Percentiles rank a stretch among this genome's conserved stretches.
Conservation (phyloP, 2,888 invertebrate species). For the Tanytarsus gracilentus region DNA sequence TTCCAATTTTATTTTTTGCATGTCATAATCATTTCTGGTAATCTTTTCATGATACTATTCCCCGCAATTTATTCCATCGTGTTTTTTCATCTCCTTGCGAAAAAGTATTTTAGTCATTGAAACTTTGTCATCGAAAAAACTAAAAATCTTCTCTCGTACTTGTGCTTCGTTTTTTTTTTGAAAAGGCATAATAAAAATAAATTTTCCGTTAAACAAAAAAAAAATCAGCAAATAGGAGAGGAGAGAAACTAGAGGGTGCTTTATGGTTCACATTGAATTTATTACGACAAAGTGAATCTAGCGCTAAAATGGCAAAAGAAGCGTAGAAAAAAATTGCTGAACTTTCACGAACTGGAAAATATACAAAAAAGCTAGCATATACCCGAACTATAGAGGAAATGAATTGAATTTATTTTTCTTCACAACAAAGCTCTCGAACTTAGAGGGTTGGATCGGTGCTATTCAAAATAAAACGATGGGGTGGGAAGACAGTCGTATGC, state of each 20-base stretch:
- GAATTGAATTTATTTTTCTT: neutral
- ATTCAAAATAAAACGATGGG: conserved; percentile 1
- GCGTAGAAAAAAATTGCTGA: conserved; percentile 2
- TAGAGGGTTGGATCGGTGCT: too few species aligned
- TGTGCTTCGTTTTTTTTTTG: neutral
- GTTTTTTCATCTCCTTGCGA: too few species aligned
- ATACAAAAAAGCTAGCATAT: neutral
- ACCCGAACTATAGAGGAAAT: neutral
- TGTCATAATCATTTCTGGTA: too few species aligned
- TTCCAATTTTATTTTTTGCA: too few species aligned
- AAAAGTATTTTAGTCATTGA: too few species aligned
- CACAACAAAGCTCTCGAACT: too few species aligned
- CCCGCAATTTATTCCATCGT: too few species aligned
- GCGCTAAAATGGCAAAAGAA: conserved; percentile 6
- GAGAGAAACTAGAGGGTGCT: conserved; percentile 7
- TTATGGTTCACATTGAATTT: conserved; percentile 19
- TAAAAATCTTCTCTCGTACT: neutral
- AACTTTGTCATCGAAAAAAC: neutral
- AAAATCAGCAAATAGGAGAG: neutral
- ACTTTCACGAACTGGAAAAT: conserved; percentile 12
- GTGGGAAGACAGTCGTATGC: neutral
- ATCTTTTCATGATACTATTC: too few species aligned
- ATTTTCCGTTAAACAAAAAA: conserved; percentile 25
- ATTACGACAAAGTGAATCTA: conserved; percentile 17
- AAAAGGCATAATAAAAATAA: conserved; percentile 20